Evolutionary conservation across 2,113 vertebrate genomes (phyloP).

Genomic region (Ammodytes dubius): DNA sequence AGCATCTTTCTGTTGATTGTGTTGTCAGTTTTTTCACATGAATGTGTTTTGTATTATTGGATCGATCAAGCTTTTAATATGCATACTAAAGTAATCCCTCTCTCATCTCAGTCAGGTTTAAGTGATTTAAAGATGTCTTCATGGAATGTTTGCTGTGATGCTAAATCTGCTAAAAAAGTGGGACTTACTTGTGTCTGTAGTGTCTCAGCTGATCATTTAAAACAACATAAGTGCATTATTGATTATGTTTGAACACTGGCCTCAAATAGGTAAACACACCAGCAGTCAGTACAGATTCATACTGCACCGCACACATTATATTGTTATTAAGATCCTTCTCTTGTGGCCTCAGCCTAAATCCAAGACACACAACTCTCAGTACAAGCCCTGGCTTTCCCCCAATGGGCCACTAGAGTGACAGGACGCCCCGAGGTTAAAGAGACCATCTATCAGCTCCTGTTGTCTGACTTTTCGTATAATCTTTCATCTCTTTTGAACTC

Average conservation of each 20-base stretch:
- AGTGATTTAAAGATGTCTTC: slow-evolving; percentile 19
- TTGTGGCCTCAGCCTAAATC: slow-evolving; percentile 39
- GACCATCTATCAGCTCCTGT: slow-evolving; percentile 47
- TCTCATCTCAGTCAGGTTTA: slow-evolving; percentile 1
- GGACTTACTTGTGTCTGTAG: background rate
- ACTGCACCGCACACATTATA: slow-evolving; percentile 26
- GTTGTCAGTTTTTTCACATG: background rate
- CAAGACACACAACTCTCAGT: slow-evolving; percentile 40
- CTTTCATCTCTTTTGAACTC: slow-evolving; percentile 34
- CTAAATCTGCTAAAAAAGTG: slow-evolving; percentile 6
- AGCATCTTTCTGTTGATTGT: slow-evolving; percentile 16
- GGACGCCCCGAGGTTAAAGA: slow-evolving; percentile 56
- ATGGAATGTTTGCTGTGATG: slow-evolving; percentile 12
- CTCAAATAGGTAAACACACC: slow-evolving; percentile 58
- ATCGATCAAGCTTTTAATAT: slow-evolving; percentile 32
- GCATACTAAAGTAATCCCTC: slow-evolving; percentile 1
- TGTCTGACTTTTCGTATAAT: slow-evolving; percentile 26
- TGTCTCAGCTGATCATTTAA: slow-evolving; percentile 37
- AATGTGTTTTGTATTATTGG: background rate
- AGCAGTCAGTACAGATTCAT: slow-evolving; percentile 39
- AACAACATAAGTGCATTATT: slow-evolving; percentile 60
- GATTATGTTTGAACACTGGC: slow-evolving; percentile 42
- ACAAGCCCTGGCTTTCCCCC: slow-evolving; percentile 45
- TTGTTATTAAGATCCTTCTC: slow-evolving; percentile 10
- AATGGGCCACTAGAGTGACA: slow-evolving; percentile 41